Percentiles rank a stretch among this genome's conserved stretches.
Evolutionary conservation across 2,113 vertebrate genomes (phyloP).

Genomic region (Grallaria varia): DNA sequence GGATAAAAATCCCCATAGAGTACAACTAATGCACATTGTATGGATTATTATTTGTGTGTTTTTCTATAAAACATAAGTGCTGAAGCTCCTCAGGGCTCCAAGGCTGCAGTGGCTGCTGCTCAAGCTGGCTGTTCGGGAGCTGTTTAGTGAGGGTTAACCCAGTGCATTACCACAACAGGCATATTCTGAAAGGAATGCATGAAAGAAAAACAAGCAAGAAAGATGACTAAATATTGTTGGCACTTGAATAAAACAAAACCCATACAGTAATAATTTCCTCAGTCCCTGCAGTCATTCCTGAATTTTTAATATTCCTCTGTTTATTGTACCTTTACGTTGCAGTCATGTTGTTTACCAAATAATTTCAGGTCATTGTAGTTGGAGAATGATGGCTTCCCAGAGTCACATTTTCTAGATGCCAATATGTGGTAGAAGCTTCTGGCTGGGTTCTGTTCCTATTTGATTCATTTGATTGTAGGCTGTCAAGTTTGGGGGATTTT

Average conservation of each 20-base stretch:
- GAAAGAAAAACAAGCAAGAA: constrained; percentile 6
- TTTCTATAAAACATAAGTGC: not conserved
- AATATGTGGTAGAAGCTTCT: constrained; percentile 15
- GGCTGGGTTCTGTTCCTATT: constrained; percentile 22
- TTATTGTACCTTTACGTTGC: constrained; percentile 45
- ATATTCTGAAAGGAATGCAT: not conserved
- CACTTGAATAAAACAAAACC: constrained; percentile 21
- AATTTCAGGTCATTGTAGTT: constrained; percentile 23
- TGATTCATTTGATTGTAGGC: constrained; percentile 60
- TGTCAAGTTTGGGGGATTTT: constrained; percentile 36
- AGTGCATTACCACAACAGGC: not conserved
- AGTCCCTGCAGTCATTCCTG: constrained; percentile 44
- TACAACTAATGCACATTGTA: not conserved
- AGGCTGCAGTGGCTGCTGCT: not conserved
- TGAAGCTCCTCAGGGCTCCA: not conserved
- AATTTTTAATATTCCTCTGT: constrained; percentile 57
- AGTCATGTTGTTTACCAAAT: constrained; percentile 58
- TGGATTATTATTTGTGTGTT: not conserved
- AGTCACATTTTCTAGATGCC: constrained; percentile 33
- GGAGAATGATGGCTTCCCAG: constrained; percentile 51
- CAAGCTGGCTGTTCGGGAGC: not conserved
- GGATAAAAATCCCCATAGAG: not conserved
- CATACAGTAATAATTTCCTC: constrained; percentile 20
- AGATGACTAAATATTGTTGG: constrained; percentile 52
- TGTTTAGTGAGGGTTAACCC: not conserved